Conservation (phyloP, 2,797 vertebrate genomes). For the Okamejei kenojei region DNA sequence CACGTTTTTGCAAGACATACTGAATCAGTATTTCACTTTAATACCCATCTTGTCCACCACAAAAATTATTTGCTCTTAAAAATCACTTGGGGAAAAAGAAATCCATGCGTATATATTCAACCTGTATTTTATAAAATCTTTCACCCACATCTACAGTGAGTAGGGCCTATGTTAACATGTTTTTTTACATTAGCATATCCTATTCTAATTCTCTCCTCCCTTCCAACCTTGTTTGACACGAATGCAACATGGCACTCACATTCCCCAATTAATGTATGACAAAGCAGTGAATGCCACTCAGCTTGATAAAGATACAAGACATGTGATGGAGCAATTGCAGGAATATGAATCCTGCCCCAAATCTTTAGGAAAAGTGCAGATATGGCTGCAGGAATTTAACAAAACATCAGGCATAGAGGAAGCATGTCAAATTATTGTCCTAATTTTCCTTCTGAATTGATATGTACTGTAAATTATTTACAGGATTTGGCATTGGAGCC, state of each 20-base stretch:
- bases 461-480: background rate
- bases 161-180: too few relatives aligned
- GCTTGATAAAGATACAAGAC: too few relatives aligned
- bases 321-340: background rate
- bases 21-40: background rate
- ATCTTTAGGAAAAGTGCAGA: background rate
- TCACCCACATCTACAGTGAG: background rate
- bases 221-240: background rate
- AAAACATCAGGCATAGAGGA: background rate
- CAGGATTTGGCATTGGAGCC: background rate
- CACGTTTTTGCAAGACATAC: background rate
- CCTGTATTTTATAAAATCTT: background rate
- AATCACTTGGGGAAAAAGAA: background rate
- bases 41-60: background rate
- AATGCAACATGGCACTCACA: background rate
- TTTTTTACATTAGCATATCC: background rate
- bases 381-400: background rate
- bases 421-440: background rate
- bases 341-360: background rate
- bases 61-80: background rate
- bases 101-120: background rate
- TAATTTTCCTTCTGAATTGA: background rate
- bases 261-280: background rate
- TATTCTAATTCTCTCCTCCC: background rate
- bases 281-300: too few relatives aligned